phyloP scores from a whole-genome alignment of 2,113 vertebrate genomes.

The Phycodurus eques region DNA sequence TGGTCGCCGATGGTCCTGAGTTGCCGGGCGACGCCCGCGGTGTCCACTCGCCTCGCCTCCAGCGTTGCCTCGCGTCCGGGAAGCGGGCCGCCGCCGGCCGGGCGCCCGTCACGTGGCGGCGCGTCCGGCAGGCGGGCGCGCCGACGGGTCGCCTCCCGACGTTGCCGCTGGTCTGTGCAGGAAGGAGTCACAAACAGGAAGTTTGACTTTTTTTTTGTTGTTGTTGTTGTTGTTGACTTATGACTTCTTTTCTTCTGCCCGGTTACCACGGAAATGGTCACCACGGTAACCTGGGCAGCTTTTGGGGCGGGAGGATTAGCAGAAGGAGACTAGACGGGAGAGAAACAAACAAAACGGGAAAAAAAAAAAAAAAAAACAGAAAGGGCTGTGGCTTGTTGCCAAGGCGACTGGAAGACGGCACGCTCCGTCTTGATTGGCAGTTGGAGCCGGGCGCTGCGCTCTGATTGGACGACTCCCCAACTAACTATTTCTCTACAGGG shows the following conservation, averaged over 20 bases:
- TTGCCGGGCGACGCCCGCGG: not conserved
- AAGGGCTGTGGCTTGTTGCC: not conserved
- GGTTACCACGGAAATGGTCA: not conserved
- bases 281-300: not conserved
- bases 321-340: not conserved
- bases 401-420: not conserved
- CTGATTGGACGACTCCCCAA: not conserved
- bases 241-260: not conserved
- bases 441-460: not conserved
- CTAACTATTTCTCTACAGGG: no score
- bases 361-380: not conserved
- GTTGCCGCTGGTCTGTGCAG: not conserved
- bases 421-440: not conserved
- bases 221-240: not conserved
- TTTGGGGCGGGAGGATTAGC: conserved; percentile 1
- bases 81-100: not conserved
- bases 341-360: not conserved
- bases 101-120: not conserved
- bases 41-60: not conserved
- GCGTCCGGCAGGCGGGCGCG: not conserved
- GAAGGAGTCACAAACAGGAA: not conserved
- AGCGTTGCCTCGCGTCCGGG: not conserved
- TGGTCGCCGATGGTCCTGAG: conserved; percentile 3
- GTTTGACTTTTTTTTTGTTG: not conserved
- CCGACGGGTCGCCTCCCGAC: not conserved